These are phyloP conservation scores for Drosophila nasuta DNA, from an alignment of 1,140 invertebrate species.

Conservation along the genomic window DNA sequence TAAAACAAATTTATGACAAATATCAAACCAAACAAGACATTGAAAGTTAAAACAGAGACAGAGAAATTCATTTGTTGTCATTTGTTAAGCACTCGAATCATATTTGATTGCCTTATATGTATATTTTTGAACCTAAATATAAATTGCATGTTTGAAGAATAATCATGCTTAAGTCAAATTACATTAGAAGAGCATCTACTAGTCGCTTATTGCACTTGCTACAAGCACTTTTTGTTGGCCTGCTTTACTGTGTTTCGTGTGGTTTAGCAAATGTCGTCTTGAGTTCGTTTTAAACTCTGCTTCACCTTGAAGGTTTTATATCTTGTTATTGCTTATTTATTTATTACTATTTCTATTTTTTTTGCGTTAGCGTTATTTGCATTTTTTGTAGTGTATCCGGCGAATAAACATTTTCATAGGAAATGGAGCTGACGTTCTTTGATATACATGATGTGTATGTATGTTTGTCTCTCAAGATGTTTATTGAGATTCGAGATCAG, in stretches of 20 bases:
- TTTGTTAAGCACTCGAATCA: not conserved
- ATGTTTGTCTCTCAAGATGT: constrained; percentile 11
- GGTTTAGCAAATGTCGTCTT: constrained; percentile 12
- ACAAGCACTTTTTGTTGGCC: not conserved
- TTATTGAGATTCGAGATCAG: constrained; percentile 8
- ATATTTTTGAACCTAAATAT: too few species aligned
- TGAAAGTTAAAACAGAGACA: constrained; percentile 37
- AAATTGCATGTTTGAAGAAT: too few species aligned
- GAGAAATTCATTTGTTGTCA: not conserved
- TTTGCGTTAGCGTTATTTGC: constrained; percentile 14
- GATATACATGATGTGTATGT: not conserved
- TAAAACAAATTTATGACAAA: constrained; percentile 19
- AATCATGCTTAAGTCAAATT: too few species aligned
- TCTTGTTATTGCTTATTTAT: constrained; percentile 22
- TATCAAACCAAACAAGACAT: constrained; percentile 23
- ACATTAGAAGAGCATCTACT: too few species aligned
- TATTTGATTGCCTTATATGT: not conserved
- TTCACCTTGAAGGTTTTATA: constrained; percentile 31
- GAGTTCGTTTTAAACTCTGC: constrained; percentile 26
- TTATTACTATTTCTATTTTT: constrained; percentile 6
- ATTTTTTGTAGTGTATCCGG: constrained; percentile 24
- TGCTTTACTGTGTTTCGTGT: constrained; percentile 10
- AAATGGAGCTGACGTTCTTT: not conserved
- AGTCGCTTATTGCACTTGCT: not conserved
- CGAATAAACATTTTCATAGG: not conserved